A percentile compares a stretch with the other conserved stretches of the same genome.
These are phyloP conservation scores for Harpagifer antarcticus DNA, from an alignment of 2,797 vertebrate genomes.

Conservation along the genomic window DNA sequence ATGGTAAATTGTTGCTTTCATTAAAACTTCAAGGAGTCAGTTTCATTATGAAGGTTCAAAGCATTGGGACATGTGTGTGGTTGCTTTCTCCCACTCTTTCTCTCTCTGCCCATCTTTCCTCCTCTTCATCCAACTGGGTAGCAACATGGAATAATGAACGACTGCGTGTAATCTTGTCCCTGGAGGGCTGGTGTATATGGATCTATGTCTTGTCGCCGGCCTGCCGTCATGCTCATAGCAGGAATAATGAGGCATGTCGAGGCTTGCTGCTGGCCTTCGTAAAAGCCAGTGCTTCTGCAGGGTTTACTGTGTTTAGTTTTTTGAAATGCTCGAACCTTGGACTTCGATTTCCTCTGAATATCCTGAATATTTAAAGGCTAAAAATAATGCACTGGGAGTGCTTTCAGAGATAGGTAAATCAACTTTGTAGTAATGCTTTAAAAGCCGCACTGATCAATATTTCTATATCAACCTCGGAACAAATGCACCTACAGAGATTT, in stretches of 20 bases:
- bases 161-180: conserved; percentile 53
- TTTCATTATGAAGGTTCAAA: conserved; percentile 83
- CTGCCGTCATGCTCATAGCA: conserved; percentile 31
- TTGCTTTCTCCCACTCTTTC: conserved; percentile 28
- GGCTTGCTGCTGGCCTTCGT: conserved; percentile 52
- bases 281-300: conserved; percentile 19
- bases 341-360: conserved; percentile 24
- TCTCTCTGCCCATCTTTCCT: conserved; percentile 16
- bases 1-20: conserved; percentile 84
- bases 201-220: conserved; percentile 26
- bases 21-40: conserved; percentile 83
- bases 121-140: conserved; percentile 23
- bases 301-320: conserved; percentile 17
- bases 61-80: conserved; percentile 60
- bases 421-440: conserved; percentile 19
- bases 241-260: conserved; percentile 51
- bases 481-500: background rate
- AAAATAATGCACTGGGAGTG: background rate
- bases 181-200: conserved; percentile 24
- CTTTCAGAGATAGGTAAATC: conserved; percentile 17
- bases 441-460: conserved; percentile 2
- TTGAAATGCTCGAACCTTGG: conserved; percentile 13
- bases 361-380: conserved; percentile 28
- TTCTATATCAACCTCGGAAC: conserved; percentile 15
- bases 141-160: conserved; percentile 55